A percentile compares a stretch with the other conserved stretches of the same genome.
Conservation (phyloP, 2,888 invertebrate genomes). For the Dasypolia templi region DNA sequence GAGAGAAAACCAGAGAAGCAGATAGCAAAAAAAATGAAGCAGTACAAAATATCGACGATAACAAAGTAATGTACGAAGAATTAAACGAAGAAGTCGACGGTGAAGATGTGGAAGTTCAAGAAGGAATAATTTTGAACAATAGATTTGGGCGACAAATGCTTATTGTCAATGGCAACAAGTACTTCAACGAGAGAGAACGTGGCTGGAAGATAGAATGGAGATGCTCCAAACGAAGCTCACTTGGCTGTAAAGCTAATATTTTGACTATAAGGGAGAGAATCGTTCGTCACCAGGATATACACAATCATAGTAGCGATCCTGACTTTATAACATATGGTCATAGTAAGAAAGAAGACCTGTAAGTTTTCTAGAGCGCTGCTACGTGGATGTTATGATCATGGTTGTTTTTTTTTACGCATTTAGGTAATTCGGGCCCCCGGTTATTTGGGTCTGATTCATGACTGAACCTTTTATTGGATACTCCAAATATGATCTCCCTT, state of each 20-base stretch:
- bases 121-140: conserved; percentile 39
- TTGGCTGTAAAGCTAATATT: conserved; percentile 61
- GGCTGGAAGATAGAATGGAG: conserved; percentile 60
- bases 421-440: too few relatives aligned
- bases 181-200: conserved; percentile 51
- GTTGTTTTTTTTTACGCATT: too few relatives aligned
- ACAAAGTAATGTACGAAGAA: background rate
- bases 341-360: background rate
- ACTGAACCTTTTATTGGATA: background rate
- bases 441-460: too few relatives aligned
- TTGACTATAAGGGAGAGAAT: conserved; percentile 67
- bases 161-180: conserved; percentile 59
- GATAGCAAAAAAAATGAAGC: background rate
- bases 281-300: conserved; percentile 43
- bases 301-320: conserved; percentile 40
- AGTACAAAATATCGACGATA: background rate
- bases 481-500: background rate
- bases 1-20: background rate
- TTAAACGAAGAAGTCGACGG: conserved; percentile 10
- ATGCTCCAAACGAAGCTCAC: conserved; percentile 44
- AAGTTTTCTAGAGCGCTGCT: background rate
- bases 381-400: background rate
- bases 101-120: conserved; percentile 33
- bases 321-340: conserved; percentile 12
- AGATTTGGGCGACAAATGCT: conserved; percentile 41